phyloP scores from a whole-genome alignment of 35 echinoderm and acorn worm genomes.

The Heliocidaris erythrogramma region DNA sequence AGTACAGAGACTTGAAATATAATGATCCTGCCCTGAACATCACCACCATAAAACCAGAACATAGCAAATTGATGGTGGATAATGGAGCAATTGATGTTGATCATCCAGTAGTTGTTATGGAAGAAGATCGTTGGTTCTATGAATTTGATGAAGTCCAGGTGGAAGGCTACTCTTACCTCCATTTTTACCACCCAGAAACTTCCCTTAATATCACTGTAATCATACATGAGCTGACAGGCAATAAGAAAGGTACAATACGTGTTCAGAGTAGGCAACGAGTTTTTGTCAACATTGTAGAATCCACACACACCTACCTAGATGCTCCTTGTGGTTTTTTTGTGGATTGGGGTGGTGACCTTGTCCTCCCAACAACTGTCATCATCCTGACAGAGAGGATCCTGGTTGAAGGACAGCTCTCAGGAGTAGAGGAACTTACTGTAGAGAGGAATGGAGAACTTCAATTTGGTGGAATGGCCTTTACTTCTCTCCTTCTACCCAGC shows the following conservation, averaged over 20 bases:
- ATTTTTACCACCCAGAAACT: constrained; percentile 83
- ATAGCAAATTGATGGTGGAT: constrained; percentile 80
- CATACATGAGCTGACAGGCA: constrained; percentile 84
- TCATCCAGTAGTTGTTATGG: constrained; percentile 89
- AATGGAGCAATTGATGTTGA: constrained; percentile 76
- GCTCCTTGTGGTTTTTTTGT: constrained; percentile 86
- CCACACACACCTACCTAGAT: constrained; percentile 93
- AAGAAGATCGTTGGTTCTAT: constrained; percentile 80
- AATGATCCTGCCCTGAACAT: constrained; percentile 67
- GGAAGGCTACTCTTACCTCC: constrained; percentile 80
- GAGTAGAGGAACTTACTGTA: constrained; percentile 78
- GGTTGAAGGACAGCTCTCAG: constrained; percentile 78
- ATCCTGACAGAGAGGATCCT: constrained; percentile 66
- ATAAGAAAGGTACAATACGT: constrained; percentile 77
- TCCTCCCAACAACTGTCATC: constrained; percentile 81
- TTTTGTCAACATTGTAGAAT: constrained; percentile 84
- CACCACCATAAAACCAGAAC: constrained; percentile 86
- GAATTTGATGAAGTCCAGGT: constrained; percentile 96
- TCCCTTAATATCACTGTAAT: constrained; percentile 87
- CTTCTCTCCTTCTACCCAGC: constrained; percentile 56
- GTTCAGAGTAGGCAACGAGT: constrained; percentile 74
- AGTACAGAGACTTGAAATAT: constrained; percentile 94
- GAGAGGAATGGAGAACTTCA: constrained; percentile 71
- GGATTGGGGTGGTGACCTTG: constrained; percentile 69
- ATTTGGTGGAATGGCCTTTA: constrained; percentile 71